These are phyloP conservation scores for Drosophila sordidula DNA, from an alignment of 2,888 invertebrate genomes.

Conservation along the genomic window DNA sequence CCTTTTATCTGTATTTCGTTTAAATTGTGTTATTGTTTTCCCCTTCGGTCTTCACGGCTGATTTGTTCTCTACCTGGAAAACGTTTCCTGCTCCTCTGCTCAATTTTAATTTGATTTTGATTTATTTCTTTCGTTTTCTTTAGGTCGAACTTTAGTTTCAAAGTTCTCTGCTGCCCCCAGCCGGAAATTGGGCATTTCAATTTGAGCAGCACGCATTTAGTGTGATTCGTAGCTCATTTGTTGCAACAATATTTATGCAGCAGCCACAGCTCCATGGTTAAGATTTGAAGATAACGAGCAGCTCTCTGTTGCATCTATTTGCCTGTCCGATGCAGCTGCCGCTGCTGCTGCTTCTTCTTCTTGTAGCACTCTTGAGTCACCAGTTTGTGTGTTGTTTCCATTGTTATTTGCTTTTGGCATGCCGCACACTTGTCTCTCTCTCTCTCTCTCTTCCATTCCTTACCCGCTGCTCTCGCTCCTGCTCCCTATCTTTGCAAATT, in stretches of 20 bases:
- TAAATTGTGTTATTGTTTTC: constrained; percentile 7
- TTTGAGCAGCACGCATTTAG: constrained; percentile 20
- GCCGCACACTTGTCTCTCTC: constrained; percentile 12
- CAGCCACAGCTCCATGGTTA: constrained; percentile 10
- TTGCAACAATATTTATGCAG: constrained; percentile 64
- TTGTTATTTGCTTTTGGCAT: constrained; percentile 46
- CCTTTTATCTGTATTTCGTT: constrained; percentile 13
- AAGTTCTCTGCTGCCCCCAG: constrained; percentile 7
- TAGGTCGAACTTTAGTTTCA: constrained; percentile 14
- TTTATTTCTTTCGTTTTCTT: constrained; percentile 38
- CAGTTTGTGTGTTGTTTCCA: constrained; percentile 36
- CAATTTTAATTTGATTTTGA: constrained; percentile 73
- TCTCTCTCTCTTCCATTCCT: neutral
- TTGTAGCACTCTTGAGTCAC: neutral
- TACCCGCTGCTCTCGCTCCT: neutral
- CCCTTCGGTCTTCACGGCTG: neutral
- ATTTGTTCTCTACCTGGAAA: constrained; percentile 24
- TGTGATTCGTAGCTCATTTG: constrained; percentile 36
- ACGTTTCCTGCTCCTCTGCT: constrained; percentile 20
- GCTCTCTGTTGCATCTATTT: constrained; percentile 40
- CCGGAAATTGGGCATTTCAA: constrained; percentile 61
- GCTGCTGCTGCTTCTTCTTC: constrained; percentile 2
- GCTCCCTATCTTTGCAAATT: constrained; percentile 29
- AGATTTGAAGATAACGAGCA: constrained; percentile 28
- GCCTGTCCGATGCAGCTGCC: neutral